These are phyloP conservation scores for Harpalus rubripes DNA, from an alignment of 2,888 invertebrate species.

Conservation along the genomic window DNA sequence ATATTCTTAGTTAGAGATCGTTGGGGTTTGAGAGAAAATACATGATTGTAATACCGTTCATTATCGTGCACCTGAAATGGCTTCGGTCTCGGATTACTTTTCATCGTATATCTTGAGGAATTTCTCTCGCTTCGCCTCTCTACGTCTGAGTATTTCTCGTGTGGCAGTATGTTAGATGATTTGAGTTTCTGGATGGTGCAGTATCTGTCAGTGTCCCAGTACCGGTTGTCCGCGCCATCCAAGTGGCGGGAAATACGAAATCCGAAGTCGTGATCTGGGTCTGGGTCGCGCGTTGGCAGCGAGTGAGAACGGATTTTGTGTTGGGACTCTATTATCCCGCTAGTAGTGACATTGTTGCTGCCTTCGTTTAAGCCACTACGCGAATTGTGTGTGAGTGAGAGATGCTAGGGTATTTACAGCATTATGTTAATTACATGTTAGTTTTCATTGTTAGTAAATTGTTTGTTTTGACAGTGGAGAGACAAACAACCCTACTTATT, in stretches of 20 bases:
- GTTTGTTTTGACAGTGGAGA: slow-evolving; percentile 36
- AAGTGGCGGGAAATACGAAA: slow-evolving; percentile 68
- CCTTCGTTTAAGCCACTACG: slow-evolving; percentile 75
- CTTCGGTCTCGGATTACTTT: slow-evolving; percentile 77
- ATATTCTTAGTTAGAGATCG: slow-evolving; percentile 71
- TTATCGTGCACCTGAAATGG: slow-evolving; percentile 81
- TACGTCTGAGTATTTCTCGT: slow-evolving; percentile 73
- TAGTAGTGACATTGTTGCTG: slow-evolving; percentile 66
- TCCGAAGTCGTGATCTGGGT: slow-evolving; percentile 72
- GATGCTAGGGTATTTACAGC: slow-evolving; percentile 76
- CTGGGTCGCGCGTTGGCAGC: slow-evolving; percentile 73
- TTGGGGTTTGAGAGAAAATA: slow-evolving; percentile 78
- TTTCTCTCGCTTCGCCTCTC: slow-evolving; percentile 63
- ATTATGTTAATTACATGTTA: slow-evolving; percentile 75
- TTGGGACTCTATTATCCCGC: slow-evolving; percentile 13
- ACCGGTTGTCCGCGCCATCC: slow-evolving; percentile 66
- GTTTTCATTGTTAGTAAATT: slow-evolving; percentile 51
- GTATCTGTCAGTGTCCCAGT: slow-evolving; percentile 72
- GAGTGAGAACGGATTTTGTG: slow-evolving; percentile 67
- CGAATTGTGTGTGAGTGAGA: slow-evolving; percentile 77
- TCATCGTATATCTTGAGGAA: slow-evolving; percentile 21
- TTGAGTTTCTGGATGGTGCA: slow-evolving; percentile 72
- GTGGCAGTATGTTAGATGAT: slow-evolving; percentile 71
- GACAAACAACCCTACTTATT: slow-evolving; percentile 23
- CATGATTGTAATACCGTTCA: slow-evolving; percentile 82